A percentile compares a stretch with the other conserved stretches of the same genome.
These are phyloP conservation scores for Rhagoletis pomonella DNA, from an alignment of 1,140 invertebrate genomes.

Conservation along the genomic window DNA sequence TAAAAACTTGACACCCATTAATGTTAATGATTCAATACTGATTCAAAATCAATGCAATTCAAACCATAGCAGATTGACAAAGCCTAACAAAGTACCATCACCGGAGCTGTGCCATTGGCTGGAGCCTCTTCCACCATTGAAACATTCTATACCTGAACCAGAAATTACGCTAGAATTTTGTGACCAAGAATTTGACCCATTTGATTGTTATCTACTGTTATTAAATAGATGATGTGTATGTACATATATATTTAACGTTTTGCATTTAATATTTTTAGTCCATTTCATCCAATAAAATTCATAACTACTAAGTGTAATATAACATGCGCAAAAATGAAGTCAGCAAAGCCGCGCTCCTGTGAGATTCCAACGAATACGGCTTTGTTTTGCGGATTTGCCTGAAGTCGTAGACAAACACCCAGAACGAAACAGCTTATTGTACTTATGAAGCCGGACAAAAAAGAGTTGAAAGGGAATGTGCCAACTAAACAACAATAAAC, in stretches of 20 bases:
- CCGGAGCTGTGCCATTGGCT: conserved; percentile 22
- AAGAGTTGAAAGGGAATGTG: conserved; percentile 99
- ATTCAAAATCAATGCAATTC: background rate
- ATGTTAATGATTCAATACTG: conserved; percentile 34
- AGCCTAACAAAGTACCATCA: conserved; percentile 9
- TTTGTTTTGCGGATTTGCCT: conserved; percentile 98
- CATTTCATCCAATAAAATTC: conserved; percentile 97
- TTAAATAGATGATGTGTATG: conserved; percentile 14
- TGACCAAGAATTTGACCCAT: conserved; percentile 10
- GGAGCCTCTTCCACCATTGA: background rate
- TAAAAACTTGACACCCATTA: conserved; percentile 37
- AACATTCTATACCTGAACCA: conserved; percentile 6
- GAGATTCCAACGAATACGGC: conserved; percentile 92
- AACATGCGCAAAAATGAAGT: conserved; percentile 99
- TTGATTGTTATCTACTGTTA: background rate
- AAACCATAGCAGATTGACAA: background rate
- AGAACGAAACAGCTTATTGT: conserved; percentile 97
- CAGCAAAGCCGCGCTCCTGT: conserved; percentile 97
- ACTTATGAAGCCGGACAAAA: conserved; percentile 98
- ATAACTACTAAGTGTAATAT: conserved; percentile 98
- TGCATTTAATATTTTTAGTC: background rate
- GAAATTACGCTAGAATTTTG: conserved; percentile 37
- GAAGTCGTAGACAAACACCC: conserved; percentile 95
- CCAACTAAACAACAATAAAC: conserved; percentile 97
- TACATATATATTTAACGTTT: background rate